Conservation (phyloP, 2,113 vertebrate genomes). For the Arenaria interpres region DNA sequence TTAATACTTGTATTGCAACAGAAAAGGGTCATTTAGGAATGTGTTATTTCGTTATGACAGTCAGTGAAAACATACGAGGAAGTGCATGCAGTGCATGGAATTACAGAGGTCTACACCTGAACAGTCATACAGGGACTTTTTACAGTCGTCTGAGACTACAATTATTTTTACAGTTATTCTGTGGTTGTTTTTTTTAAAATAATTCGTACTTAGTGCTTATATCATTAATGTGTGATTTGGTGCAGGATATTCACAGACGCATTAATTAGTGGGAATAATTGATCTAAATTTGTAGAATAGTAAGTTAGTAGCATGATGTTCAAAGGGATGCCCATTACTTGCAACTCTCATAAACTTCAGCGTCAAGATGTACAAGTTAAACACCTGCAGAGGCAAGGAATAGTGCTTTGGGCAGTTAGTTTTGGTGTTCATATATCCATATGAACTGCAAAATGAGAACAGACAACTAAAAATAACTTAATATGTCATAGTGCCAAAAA, state of each 20-base stretch:
- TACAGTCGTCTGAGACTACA: neutral
- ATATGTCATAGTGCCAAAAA: conserved; percentile 11
- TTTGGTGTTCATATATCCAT: neutral
- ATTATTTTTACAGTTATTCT: neutral
- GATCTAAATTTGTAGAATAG: neutral
- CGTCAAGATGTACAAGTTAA: neutral
- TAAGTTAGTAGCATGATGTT: neutral
- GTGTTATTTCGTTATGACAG: neutral
- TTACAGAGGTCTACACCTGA: neutral
- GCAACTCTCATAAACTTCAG: neutral
- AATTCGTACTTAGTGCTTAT: neutral
- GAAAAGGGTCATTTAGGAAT: neutral
- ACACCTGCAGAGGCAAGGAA: conserved; percentile 3
- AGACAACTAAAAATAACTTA: conserved; percentile 18
- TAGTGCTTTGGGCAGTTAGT: neutral
- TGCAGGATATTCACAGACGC: neutral
- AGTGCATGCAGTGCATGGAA: neutral
- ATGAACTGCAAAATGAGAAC: conserved; percentile 23
- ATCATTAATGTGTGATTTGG: neutral
- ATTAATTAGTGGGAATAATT: neutral
- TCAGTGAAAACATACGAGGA: neutral
- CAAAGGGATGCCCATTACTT: neutral
- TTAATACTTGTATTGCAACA: neutral
- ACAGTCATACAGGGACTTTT: neutral
- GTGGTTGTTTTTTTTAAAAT: neutral